These are phyloP conservation scores for Volucella bombylans DNA, from an alignment of 2,888 invertebrate species.

Conservation along the genomic window DNA sequence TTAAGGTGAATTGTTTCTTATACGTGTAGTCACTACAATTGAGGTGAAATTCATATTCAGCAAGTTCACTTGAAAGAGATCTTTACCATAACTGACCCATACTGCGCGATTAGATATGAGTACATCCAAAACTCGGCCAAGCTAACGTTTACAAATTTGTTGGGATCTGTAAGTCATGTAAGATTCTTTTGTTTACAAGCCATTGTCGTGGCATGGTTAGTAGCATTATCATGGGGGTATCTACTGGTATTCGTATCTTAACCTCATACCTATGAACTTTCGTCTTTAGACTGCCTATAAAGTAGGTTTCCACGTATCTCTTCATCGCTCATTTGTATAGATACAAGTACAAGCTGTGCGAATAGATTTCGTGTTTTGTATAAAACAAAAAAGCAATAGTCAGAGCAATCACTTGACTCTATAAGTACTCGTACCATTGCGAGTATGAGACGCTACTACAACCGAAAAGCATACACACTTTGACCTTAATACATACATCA, in stretches of 20 bases:
- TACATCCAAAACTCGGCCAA: too few relatives aligned
- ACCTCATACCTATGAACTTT: conserved; percentile 9
- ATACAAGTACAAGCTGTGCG: background rate
- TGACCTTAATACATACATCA: conserved; percentile 74
- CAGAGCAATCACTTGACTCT: conserved; percentile 57
- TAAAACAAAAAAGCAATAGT: conserved; percentile 29
- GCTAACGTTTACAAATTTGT: too few relatives aligned
- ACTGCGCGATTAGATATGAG: too few relatives aligned
- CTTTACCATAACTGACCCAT: too few relatives aligned
- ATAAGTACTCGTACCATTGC: conserved; percentile 42
- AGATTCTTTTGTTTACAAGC: too few relatives aligned
- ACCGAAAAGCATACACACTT: conserved; percentile 57
- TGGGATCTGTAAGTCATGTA: too few relatives aligned
- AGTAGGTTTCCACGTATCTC: conserved; percentile 8
- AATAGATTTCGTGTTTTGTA: conserved; percentile 31
- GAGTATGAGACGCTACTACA: conserved; percentile 24
- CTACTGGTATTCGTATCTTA: too few relatives aligned
- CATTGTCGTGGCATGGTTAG: too few relatives aligned
- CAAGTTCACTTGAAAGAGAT: too few relatives aligned
- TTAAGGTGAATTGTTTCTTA: background rate
- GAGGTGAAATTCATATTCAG: too few relatives aligned
- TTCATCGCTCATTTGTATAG: conserved; percentile 27
- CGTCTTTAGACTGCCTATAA: conserved; percentile 16
- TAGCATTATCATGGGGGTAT: too few relatives aligned
- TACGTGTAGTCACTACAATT: too few relatives aligned